phyloP scores from a whole-genome alignment of 2,888 invertebrate genomes.

The Zhuqinia jingwanae region DNA sequence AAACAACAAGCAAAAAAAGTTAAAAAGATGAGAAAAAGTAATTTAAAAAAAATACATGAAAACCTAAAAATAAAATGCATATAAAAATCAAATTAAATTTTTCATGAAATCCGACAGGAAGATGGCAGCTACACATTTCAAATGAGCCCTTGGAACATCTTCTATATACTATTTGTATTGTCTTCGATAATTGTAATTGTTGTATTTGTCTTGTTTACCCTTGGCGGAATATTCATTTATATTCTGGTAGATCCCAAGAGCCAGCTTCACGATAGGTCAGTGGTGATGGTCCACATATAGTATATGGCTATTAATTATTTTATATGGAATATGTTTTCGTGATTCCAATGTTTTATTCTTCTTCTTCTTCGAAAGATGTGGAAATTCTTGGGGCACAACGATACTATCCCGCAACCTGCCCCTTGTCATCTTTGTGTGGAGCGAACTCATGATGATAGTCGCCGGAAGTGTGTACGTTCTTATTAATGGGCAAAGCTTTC shows the following conservation, averaged over 20 bases:
- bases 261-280: slow-evolving; percentile 21
- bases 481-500: slow-evolving; percentile 17
- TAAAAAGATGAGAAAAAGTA: too few species aligned
- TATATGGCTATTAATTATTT: too few species aligned
- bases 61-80: too few species aligned
- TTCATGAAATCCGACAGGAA: too few species aligned
- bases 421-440: slow-evolving; percentile 56
- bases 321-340: neutral
- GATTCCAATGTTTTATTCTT: neutral
- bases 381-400: slow-evolving; percentile 45
- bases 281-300: neutral
- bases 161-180: slow-evolving; percentile 6
- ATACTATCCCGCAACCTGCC: slow-evolving; percentile 55
- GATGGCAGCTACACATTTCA: slow-evolving; percentile 42
- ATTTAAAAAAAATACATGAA: too few species aligned
- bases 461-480: slow-evolving; percentile 47
- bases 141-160: neutral
- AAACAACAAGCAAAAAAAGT: neutral
- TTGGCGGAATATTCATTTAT: neutral
- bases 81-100: too few species aligned
- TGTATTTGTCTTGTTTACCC: slow-evolving; percentile 14
- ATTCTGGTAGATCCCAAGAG: neutral
- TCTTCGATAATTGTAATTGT: neutral
- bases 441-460: slow-evolving; percentile 51
- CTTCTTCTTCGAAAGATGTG: too few species aligned